These are phyloP conservation scores for Physeter macrocephalus DNA, from an alignment of 2,113 vertebrate species.

Conservation along the genomic window DNA sequence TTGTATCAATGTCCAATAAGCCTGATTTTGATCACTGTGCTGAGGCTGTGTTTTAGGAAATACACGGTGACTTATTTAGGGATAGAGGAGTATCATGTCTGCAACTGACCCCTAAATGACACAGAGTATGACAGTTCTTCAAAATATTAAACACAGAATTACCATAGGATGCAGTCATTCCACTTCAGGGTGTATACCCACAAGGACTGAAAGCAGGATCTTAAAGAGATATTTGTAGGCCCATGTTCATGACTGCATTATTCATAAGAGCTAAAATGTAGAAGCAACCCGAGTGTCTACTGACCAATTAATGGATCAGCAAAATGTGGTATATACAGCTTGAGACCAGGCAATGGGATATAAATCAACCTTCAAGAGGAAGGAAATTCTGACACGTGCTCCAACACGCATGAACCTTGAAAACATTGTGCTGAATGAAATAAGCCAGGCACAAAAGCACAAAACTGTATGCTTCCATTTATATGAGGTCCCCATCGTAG, in stretches of 20 bases:
- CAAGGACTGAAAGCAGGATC: background rate
- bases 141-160: background rate
- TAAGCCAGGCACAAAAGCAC: background rate
- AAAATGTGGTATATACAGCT: background rate
- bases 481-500: background rate
- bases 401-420: background rate
- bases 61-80: background rate
- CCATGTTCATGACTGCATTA: background rate
- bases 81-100: background rate
- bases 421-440: background rate
- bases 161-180: background rate
- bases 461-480: background rate
- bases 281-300: fast-evolving
- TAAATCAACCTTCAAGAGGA: background rate
- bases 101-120: background rate
- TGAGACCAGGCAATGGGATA: background rate
- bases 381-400: background rate
- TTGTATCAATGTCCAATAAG: background rate
- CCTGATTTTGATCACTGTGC: background rate
- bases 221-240: background rate
- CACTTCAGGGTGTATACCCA: too few relatives aligned
- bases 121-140: background rate
- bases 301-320: background rate
- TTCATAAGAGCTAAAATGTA: background rate
- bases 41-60: background rate